Evolutionary conservation across 1,140 invertebrate species (phyloP).

Genomic region (Mizuhopecten yessoensis): DNA sequence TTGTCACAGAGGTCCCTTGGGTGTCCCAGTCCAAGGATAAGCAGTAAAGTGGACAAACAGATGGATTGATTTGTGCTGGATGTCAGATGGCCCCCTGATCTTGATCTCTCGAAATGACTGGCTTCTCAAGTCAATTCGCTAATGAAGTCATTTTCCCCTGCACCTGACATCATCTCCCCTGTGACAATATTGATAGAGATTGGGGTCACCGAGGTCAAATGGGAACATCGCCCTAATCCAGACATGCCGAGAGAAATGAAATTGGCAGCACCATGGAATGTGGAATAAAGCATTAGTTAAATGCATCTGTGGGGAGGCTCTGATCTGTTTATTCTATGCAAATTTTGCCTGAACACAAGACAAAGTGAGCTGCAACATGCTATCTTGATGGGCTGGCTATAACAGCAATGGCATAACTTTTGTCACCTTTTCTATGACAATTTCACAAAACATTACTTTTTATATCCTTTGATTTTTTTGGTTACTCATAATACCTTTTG

Average conservation of each 20-base stretch:
- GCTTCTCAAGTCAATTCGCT: constrained; percentile 17
- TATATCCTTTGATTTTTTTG: no score
- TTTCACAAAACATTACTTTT: no score
- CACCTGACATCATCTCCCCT: neutral
- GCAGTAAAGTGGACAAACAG: constrained; percentile 32
- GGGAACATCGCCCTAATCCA: neutral
- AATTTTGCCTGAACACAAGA: neutral
- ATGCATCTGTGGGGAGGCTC: neutral
- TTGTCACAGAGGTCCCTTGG: constrained; percentile 10
- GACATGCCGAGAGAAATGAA: constrained; percentile 25
- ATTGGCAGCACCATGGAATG: neutral
- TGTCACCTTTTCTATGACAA: neutral
- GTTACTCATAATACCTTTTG: no score
- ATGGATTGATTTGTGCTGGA: constrained; percentile 33
- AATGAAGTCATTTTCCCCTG: constrained; percentile 34
- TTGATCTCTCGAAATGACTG: neutral
- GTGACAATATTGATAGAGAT: constrained; percentile 38
- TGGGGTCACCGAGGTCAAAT: constrained; percentile 13
- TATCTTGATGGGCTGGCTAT: neutral
- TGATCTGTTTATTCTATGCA: neutral
- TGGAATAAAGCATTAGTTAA: constrained; percentile 17
- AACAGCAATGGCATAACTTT: neutral
- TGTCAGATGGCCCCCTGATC: neutral
- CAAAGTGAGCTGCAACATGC: neutral
- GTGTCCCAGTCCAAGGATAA: neutral